These are phyloP conservation scores for Coelopa frigida DNA, from an alignment of 1,140 invertebrate species.

Conservation along the genomic window DNA sequence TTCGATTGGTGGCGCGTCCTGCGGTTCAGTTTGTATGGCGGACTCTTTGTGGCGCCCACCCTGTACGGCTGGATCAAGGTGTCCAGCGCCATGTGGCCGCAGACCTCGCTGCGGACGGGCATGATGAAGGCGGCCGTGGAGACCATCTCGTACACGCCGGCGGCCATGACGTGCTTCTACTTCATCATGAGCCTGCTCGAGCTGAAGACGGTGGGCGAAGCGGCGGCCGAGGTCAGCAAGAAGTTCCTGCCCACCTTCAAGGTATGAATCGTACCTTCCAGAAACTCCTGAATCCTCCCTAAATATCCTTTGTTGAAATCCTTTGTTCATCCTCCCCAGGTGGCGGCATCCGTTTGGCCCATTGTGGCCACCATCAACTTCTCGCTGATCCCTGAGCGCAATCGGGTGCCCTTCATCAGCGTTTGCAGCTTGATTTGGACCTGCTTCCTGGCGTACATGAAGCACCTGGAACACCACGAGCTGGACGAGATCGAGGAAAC, in stretches of 20 bases:
- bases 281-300: not conserved
- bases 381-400: slow-evolving; percentile 64
- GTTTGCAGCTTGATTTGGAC: slow-evolving; percentile 78
- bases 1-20: slow-evolving; percentile 53
- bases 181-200: slow-evolving; percentile 74
- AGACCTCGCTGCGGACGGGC: slow-evolving; percentile 53
- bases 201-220: slow-evolving; percentile 60
- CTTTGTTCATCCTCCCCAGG: slow-evolving; percentile 48
- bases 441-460: slow-evolving; percentile 82
- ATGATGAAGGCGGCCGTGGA: slow-evolving; percentile 69
- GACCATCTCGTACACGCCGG: slow-evolving; percentile 72
- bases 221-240: slow-evolving; percentile 60
- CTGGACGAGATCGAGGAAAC: slow-evolving; percentile 18
- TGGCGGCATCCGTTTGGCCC: slow-evolving; percentile 75
- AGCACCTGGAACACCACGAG: slow-evolving; percentile 55
- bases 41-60: slow-evolving; percentile 64
- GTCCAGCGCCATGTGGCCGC: slow-evolving; percentile 56
- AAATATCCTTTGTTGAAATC: slow-evolving; percentile 1
- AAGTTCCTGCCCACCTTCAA: slow-evolving; percentile 73
- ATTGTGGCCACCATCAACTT: slow-evolving; percentile 76
- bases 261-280: slow-evolving; percentile 15
- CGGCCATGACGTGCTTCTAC: slow-evolving; percentile 74
- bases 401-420: slow-evolving; percentile 77
- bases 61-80: slow-evolving; percentile 60
- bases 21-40: slow-evolving; percentile 65